Percentiles rank a stretch among this genome's conserved stretches.
phyloP scores from a whole-genome alignment of 2,113 vertebrate species.

The Corapipo altera region DNA sequence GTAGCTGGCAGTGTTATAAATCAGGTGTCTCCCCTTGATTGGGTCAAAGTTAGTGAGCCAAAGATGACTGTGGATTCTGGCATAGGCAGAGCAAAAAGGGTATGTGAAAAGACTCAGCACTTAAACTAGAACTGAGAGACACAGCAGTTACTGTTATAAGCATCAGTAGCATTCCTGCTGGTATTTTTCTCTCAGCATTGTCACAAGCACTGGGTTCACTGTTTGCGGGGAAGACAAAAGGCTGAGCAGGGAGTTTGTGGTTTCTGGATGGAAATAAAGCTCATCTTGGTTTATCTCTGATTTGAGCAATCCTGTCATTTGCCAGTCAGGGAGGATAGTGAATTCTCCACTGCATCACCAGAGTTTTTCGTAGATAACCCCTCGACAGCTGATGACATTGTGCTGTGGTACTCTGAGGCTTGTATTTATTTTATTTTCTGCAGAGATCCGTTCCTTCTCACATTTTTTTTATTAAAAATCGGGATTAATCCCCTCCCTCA shows the following conservation, averaged over 20 bases:
- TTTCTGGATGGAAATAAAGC: not conserved
- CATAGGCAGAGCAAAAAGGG: not conserved
- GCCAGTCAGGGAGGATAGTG: not conserved
- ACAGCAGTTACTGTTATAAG: not conserved
- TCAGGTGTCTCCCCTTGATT: not conserved
- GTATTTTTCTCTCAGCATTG: not conserved
- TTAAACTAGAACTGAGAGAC: not conserved
- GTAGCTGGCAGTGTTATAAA: not conserved
- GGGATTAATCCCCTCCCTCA: fast-evolving
- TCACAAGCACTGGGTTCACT: not conserved
- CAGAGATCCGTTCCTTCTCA: not conserved
- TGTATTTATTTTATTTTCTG: not conserved
- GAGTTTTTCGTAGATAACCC: not conserved
- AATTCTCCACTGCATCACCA: not conserved
- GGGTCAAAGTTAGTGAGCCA: not conserved
- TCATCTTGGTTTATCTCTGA: not conserved
- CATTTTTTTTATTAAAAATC: not conserved
- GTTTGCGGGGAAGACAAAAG: not conserved
- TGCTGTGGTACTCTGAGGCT: not conserved
- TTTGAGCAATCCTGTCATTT: not conserved
- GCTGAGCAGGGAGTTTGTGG: not conserved
- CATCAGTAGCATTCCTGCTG: not conserved
- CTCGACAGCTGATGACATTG: not conserved
- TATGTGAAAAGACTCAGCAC: not conserved
- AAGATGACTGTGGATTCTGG: not conserved